A percentile compares a stretch with the other conserved stretches of the same genome.
Evolutionary conservation across 2,113 vertebrate genomes (phyloP).

Genomic region (Cololabis saira): DNA sequence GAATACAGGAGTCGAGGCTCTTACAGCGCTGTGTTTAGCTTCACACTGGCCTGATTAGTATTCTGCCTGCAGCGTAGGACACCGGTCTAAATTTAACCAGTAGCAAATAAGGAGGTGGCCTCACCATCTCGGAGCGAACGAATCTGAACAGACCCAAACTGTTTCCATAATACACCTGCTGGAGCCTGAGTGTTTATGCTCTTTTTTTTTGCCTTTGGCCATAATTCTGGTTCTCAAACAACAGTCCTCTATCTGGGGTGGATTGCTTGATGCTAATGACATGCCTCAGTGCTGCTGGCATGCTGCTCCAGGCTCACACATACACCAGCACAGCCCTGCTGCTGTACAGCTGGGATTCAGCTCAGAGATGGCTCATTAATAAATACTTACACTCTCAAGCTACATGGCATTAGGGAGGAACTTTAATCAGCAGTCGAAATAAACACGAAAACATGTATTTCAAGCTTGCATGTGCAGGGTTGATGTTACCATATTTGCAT

Average conservation of each 20-base stretch:
- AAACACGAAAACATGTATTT: conserved; percentile 22
- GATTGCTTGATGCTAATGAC: conserved; percentile 69
- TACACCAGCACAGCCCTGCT: conserved; percentile 21
- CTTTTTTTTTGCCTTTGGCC: conserved; percentile 29
- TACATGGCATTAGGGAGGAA: conserved; percentile 6
- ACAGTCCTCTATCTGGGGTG: conserved; percentile 41
- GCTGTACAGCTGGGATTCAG: conserved; percentile 37
- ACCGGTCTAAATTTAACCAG: conserved; percentile 81
- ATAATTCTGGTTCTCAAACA: conserved; percentile 51
- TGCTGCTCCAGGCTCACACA: conserved; percentile 47
- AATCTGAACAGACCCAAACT: conserved; percentile 40
- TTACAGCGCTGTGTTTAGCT: conserved; percentile 55
- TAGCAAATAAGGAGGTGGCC: conserved; percentile 69
- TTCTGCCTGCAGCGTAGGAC: conserved; percentile 76
- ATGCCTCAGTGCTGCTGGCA: conserved; percentile 59
- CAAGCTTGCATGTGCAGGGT: conserved; percentile 8
- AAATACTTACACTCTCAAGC: conserved; percentile 39
- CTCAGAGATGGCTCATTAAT: conserved; percentile 38
- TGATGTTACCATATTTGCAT: conserved; percentile 2
- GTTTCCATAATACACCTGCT: conserved; percentile 32
- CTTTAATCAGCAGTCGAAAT: conserved; percentile 42
- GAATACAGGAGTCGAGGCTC: conserved; percentile 50
- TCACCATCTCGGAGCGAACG: conserved; percentile 47
- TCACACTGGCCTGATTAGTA: conserved; percentile 79
- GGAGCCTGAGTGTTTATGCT: conserved; percentile 43